Evolutionary conservation across 2,888 invertebrate species (phyloP), one percentile per base, ranked within the genome.

Genomic region (Philereme transversata): DNA sequence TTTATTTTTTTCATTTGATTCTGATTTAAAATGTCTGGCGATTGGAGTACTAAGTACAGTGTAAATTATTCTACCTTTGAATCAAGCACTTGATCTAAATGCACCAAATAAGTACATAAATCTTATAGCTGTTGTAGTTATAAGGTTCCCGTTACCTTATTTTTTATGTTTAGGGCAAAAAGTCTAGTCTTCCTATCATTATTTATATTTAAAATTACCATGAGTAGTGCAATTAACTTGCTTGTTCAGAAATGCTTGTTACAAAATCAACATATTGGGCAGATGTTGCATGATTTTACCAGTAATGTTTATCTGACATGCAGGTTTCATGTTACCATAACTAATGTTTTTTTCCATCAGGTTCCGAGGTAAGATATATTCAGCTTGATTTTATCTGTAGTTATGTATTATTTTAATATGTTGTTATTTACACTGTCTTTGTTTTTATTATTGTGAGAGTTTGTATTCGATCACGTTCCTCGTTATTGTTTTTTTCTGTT

Each of bases 281-380:
- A 9, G 22, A 50, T 53, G 35, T 53, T 51, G 48, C 52, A 64
- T 62, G 58, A 45, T n/a, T 66, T 57, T 40, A 44, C 5, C 38
- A 8, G 22, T 40, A 58, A 50, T 50, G 33, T 53, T 51, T 41
- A 46, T 38, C 55, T 51, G 50, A 62, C 67, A 64, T 69, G 67
- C 60, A 44, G 63, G 49, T 69, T 43, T 62, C 5, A 54, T 67
- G 56, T 67, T 55, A 63, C 56, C n/a, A 40, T 43, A 57, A 64
- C 58, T 64, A 62, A 62, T 67, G 53, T 83, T 85, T 84, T 85
- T 79, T 62, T 81, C 73, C 85, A 84, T 89, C 90, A 90, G 90
- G 91, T 88, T 83, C 81, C 70, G 86, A 91, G 90, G 91, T 91
- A 91, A 91, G 90, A 79, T 76, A 75, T 83, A 83, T 79, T 80